Evolutionary conservation across 35 echinoderm and acorn worm genomes (phyloP), one percentile per base, ranked within the genome.

Genomic region (Stichopus chloronotus): DNA sequence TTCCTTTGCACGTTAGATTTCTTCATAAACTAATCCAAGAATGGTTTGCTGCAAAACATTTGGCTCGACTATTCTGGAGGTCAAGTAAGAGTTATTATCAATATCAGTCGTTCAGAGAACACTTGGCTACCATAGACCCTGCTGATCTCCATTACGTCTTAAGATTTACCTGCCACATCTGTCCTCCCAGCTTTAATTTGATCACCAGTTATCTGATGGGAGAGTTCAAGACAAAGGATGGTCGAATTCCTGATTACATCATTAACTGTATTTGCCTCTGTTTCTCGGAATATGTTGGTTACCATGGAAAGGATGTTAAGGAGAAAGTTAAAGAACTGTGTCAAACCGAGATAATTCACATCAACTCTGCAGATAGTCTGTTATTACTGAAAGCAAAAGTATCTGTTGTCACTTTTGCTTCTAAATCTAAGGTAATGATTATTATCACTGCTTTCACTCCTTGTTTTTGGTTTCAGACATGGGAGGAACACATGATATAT

Each of bases 11-110:
- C 20, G 54, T 84, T 5, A 58, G 52, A n/a, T 84, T 84, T 55
- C 57, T 84, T 6, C 81, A 84, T 84, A 84, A 84, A 58, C 16
- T 84, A 57, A 84, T 84, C 57, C 81, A 84, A 84, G 81, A 84
- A 53, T 84, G 81, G 81, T 84, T 84, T 84, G 54, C 81, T 19
- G 81, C 81, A 4, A 58, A 84, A 9, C 55, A 84, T 58, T 21
- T 84, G 16, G 55, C 53, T 84, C 23, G 5, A 10, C 20, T 54
- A 6, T 57, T 84, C 81, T 84, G 54, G 57, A 72, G 21, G 68
- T 57, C 54, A 58, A 58, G 7, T 57, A 16, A 56, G 23, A 57
- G 81, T 17, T 19, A 56, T 56, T 6, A 57, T 7, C 5, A 17
- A 22, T 72, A 72, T 17, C 13, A 84, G 20, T 84, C 14, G 5